These are phyloP conservation scores for Pseudotriccus pelzelni DNA, from an alignment of 2,797 vertebrate species.

Conservation along the genomic window DNA sequence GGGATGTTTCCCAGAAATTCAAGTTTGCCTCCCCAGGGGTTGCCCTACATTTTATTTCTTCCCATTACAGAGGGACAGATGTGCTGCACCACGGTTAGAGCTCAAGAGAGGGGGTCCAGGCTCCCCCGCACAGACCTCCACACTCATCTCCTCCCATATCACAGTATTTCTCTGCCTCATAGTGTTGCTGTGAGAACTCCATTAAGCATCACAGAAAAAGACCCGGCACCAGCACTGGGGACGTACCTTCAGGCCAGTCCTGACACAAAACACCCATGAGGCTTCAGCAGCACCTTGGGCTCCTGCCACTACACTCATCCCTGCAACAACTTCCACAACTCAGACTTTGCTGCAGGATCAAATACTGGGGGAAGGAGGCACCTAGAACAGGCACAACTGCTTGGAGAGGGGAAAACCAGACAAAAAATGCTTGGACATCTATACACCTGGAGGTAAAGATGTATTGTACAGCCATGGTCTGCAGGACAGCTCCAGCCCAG, in stretches of 20 bases:
- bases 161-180: background rate
- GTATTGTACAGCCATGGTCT: background rate
- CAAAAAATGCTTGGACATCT: background rate
- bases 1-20: background rate
- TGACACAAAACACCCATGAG: background rate
- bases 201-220: background rate
- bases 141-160: background rate
- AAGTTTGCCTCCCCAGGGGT: background rate
- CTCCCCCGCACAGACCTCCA: background rate
- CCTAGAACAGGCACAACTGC: background rate
- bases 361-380: background rate
- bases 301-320: background rate
- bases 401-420: background rate
- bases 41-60: background rate
- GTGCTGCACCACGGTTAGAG: background rate
- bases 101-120: accelerated
- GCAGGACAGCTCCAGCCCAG: background rate
- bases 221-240: background rate
- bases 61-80: accelerated
- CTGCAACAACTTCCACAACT: background rate
- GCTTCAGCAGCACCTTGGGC: background rate
- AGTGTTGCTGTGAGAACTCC: background rate
- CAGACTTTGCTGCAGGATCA: background rate
- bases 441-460: background rate
- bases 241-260: background rate